phyloP scores from a whole-genome alignment of 2,113 vertebrate species.

The Gopherus evgoodei region DNA sequence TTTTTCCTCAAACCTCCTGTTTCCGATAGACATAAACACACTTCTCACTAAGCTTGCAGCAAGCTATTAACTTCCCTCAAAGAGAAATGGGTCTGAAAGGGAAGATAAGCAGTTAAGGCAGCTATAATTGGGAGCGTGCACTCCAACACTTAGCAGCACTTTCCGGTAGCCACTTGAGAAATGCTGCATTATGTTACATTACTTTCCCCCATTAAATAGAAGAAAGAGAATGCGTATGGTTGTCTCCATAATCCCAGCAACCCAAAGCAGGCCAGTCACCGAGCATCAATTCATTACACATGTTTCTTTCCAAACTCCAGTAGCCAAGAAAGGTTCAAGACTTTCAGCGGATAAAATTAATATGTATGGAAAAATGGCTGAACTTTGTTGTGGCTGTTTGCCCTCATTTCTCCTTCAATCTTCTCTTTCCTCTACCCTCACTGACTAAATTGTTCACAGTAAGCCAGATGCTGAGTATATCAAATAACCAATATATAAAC shows the following conservation, averaged over 20 bases:
- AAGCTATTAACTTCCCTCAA: conserved; percentile 20
- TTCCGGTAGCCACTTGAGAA: conserved; percentile 25
- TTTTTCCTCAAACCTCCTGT: background rate
- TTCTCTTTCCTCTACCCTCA: background rate
- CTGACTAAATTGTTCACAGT: background rate
- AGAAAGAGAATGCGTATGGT: background rate
- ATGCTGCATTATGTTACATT: conserved; percentile 29
- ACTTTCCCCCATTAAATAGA: background rate
- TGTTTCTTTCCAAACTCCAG: conserved; percentile 2
- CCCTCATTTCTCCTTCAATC: conserved; percentile 5
- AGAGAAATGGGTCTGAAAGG: conserved; percentile 16
- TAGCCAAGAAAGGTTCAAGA: background rate
- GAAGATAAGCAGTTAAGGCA: conserved; percentile 49
- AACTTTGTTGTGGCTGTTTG: conserved; percentile 8
- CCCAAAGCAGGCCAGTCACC: background rate
- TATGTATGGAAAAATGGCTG: background rate
- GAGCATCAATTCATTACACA: background rate
- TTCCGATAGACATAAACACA: conserved; percentile 16
- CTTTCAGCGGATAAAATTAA: background rate
- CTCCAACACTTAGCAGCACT: background rate
- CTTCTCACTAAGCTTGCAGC: background rate
- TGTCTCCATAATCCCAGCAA: background rate
- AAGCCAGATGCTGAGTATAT: conserved; percentile 3
- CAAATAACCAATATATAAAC: background rate
- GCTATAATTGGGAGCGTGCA: conserved; percentile 40